phyloP scores from a whole-genome alignment of 2,797 vertebrate genomes.

The Sebastes paucispinis region DNA sequence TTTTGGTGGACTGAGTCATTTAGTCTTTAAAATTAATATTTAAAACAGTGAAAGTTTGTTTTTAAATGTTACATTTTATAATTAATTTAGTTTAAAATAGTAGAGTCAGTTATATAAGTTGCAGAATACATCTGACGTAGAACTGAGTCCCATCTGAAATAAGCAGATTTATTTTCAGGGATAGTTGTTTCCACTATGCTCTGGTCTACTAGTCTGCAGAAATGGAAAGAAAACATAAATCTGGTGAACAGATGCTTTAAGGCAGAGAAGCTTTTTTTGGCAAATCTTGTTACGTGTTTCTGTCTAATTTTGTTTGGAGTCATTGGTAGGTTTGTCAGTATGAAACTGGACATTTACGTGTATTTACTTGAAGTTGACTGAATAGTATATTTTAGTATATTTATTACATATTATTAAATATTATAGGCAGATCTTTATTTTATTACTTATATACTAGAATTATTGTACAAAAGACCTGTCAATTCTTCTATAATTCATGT shows the following conservation, averaged over 20 bases:
- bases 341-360: not conserved
- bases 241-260: not conserved
- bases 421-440: not conserved
- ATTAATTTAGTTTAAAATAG: too few species aligned
- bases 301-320: not conserved
- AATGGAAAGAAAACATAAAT: not conserved
- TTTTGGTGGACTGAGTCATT: not conserved
- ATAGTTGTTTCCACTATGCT: not conserved
- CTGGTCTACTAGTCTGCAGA: not conserved
- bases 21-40: not conserved
- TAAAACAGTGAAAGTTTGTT: not conserved
- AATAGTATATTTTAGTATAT: not conserved
- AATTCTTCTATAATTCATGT: not conserved
- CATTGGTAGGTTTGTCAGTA: not conserved
- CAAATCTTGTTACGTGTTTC: not conserved
- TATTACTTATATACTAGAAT: not conserved
- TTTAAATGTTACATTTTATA: too few species aligned
- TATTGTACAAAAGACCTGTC: not conserved
- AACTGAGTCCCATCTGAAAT: not conserved
- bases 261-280: not conserved
- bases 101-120: not conserved
- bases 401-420: not conserved
- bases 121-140: not conserved
- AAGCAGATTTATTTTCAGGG: not conserved
- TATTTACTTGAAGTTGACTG: not conserved